Evolutionary conservation across 2,888 invertebrate genomes (phyloP).

Genomic region (Choristoneura rosaceana): DNA sequence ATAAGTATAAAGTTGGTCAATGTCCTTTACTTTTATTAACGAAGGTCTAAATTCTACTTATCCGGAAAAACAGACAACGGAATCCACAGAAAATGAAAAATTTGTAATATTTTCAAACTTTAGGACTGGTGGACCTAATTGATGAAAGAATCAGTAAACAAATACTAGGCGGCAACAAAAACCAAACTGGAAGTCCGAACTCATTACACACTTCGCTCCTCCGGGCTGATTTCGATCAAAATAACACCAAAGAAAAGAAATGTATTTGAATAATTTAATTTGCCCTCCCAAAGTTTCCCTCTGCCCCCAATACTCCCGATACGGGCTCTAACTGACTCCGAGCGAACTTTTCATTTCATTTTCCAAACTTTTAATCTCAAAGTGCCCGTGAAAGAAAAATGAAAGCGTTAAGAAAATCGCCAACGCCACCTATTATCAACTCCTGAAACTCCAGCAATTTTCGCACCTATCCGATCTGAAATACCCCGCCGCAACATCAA

Average conservation of each 20-base stretch:
- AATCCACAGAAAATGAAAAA: neutral
- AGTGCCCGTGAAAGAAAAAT: conserved; percentile 85
- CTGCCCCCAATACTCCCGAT: conserved; percentile 64
- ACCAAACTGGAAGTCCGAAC: conserved; percentile 30
- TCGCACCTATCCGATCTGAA: conserved; percentile 47
- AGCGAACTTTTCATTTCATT: conserved; percentile 79
- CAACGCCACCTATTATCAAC: conserved; percentile 84
- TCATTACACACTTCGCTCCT: conserved; percentile 37
- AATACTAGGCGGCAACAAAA: conserved; percentile 18
- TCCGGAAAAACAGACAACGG: no score
- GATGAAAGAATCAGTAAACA: conserved; percentile 12
- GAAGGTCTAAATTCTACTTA: no score
- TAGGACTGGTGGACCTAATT: conserved; percentile 18
- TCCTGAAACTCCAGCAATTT: conserved; percentile 67
- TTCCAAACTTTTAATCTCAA: conserved; percentile 85
- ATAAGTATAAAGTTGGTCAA: no score
- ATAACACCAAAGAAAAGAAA: conserved; percentile 43
- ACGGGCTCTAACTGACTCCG: conserved; percentile 58
- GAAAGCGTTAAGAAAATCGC: conserved; percentile 81
- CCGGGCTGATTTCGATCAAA: conserved; percentile 40
- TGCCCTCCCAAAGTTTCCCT: conserved; percentile 39
- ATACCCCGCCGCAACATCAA: neutral
- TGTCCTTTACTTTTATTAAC: no score
- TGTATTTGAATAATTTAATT: conserved; percentile 45
- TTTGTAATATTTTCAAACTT: neutral